Percentiles rank a stretch among this genome's conserved stretches.
Conservation (phyloP, 2,888 invertebrate species). For the Loripinus fragilis region DNA sequence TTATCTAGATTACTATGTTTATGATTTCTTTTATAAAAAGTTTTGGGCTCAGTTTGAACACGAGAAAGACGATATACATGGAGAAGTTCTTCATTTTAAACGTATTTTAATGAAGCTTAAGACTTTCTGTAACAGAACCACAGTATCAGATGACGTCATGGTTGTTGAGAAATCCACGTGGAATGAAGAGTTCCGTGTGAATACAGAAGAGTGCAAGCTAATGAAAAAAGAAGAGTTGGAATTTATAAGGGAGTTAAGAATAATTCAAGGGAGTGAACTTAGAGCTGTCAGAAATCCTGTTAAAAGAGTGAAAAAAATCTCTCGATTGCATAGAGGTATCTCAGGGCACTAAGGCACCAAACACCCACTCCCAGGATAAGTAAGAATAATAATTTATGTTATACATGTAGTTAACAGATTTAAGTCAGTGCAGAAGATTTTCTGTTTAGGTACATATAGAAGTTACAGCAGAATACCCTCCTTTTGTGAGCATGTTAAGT, state of each 20-base stretch:
- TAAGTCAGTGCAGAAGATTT: too few relatives aligned
- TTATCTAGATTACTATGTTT: slow-evolving; percentile 46
- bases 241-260: slow-evolving; percentile 43
- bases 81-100: slow-evolving; percentile 49
- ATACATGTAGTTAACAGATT: too few relatives aligned
- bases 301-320: neutral
- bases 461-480: too few relatives aligned
- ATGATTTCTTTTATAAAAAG: slow-evolving; percentile 37
- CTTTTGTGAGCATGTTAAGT: too few relatives aligned
- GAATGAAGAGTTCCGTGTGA: slow-evolving; percentile 32
- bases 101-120: slow-evolving; percentile 23
- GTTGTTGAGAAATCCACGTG: slow-evolving; percentile 24
- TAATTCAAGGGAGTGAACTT: slow-evolving; percentile 48
- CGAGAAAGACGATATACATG: slow-evolving; percentile 37
- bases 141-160: neutral
- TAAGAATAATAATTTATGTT: too few relatives aligned
- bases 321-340: neutral
- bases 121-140: slow-evolving; percentile 32
- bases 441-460: too few relatives aligned
- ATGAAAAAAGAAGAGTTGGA: slow-evolving; percentile 44
- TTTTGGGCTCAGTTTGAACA: slow-evolving; percentile 42
- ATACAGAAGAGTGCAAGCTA: slow-evolving; percentile 29
- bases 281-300: slow-evolving; percentile 84
- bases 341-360: too few relatives aligned
- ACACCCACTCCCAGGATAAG: too few relatives aligned